These are phyloP conservation scores for Drosophila prolongata DNA, from an alignment of 2,888 invertebrate species.

Conservation along the genomic window DNA sequence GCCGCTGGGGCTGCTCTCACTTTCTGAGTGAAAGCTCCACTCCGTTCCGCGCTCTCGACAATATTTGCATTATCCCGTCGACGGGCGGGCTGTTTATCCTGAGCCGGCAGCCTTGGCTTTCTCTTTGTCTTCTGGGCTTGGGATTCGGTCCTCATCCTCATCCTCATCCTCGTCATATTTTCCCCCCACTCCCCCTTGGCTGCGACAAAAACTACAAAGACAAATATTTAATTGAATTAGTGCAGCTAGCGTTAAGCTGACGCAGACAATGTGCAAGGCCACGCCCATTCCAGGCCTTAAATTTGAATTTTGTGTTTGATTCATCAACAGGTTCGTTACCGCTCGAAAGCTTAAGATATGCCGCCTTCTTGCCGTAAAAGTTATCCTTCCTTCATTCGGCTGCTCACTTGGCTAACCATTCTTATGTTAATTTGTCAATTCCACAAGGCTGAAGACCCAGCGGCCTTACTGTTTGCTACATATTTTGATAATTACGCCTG, in stretches of 20 bases:
- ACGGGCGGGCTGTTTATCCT: constrained; percentile 43
- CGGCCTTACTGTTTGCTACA: constrained; percentile 19
- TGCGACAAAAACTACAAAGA: constrained; percentile 70
- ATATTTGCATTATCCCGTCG: constrained; percentile 67
- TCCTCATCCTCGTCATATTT: constrained; percentile 41
- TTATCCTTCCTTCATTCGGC: constrained; percentile 10
- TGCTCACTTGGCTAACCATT: constrained; percentile 48
- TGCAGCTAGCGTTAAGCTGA: constrained; percentile 75
- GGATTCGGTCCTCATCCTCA: neutral
- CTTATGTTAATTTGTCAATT: constrained; percentile 74
- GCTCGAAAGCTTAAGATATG: constrained; percentile 31
- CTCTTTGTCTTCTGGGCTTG: constrained; percentile 24
- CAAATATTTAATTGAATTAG: constrained; percentile 80
- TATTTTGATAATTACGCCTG: constrained; percentile 71
- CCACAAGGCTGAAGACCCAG: constrained; percentile 37
- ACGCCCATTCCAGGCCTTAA: constrained; percentile 34
- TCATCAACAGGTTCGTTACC: constrained; percentile 78
- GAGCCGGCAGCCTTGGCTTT: constrained; percentile 38
- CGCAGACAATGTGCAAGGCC: constrained; percentile 58
- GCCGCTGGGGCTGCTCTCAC: constrained; percentile 48
- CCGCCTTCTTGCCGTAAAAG: constrained; percentile 17
- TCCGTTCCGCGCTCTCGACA: constrained; percentile 50
- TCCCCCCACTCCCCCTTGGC: constrained; percentile 22
- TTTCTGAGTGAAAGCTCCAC: constrained; percentile 58
- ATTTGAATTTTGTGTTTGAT: constrained; percentile 69